Base-by-base conservation (phyloP, 2,113 vertebrate species). In the Megaceryle maxima region DNA sequence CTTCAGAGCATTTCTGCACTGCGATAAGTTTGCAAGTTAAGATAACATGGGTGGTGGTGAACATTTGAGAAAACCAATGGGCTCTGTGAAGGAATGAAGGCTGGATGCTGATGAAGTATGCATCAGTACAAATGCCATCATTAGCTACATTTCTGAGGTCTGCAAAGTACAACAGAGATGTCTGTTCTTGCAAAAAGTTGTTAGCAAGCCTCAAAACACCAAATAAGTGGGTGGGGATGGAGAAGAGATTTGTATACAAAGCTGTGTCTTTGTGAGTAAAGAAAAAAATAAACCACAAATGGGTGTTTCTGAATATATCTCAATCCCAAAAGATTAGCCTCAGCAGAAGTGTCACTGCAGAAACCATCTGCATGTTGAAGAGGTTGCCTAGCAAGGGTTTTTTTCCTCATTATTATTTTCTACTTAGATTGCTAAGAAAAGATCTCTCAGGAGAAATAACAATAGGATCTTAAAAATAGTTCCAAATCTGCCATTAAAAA, bases 251-350 rank as follows among this genome's bases (percentile, higher is more conserved):
- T 96, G 87, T 97, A 94, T 91, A 93, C 88, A 94, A 88, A 96
- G 83, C 91, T 92, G 78, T 91, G 78, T 76, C 85, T 97, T 96
- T 95, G 80, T 77, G 44, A 96, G 51, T 33, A 90, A 95, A 86
- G 91, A 87, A 94, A 81, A 88, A 96, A 97, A 87, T 43, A 97
- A 94, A 67, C 64, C 90, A 95, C 96, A 97, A 97, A 96, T 97
- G 83, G 81, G 80, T 94, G 91, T 96, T 97, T 97, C 97, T 97
- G 95, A 97, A 98, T 98, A 98, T 97, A 98, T 97, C 98, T 98
- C 98, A 97, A 97, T 98, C 94, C 93, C 97, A 44, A 87, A 97
- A 94, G 91, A 98, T 98, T 95, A 97, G 89, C 97, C 96, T 97
- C 96, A 96, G 95, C 96, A 97, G 79, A 97, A 97, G 95, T 95